phyloP scores from a whole-genome alignment of 2,113 vertebrate genomes.

The Aleadryas rufinucha region DNA sequence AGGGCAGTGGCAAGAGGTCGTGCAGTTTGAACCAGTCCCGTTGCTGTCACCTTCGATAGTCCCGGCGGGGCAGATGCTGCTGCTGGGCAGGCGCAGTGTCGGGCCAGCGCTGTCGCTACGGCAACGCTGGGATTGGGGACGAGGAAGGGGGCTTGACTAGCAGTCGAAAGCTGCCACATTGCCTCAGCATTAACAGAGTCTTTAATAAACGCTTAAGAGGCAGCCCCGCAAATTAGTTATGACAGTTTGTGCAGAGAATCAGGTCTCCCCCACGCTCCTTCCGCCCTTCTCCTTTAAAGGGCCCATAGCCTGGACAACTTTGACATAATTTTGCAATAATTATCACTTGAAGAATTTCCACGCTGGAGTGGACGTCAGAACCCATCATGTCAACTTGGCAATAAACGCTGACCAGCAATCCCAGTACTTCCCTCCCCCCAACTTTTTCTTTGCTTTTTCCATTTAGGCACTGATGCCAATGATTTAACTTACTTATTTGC shows the following conservation, averaged over 20 bases:
- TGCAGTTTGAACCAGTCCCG: conserved; percentile 78
- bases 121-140: conserved; percentile 81
- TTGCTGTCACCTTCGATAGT: conserved; percentile 86
- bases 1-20: conserved; percentile 67
- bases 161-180: conserved; percentile 95
- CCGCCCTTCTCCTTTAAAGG: conserved; percentile 82
- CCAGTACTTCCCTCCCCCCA: conserved; percentile 42
- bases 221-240: conserved; percentile 93
- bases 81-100: conserved; percentile 83
- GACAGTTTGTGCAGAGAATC: conserved; percentile 92
- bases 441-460: conserved; percentile 8
- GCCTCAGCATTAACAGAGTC: conserved; percentile 95
- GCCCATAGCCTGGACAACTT: conserved; percentile 86
- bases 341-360: conserved; percentile 94
- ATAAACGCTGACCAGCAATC: conserved; percentile 90
- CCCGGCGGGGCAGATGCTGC: conserved; percentile 79
- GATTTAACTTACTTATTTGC: background rate
- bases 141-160: conserved; percentile 71
- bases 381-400: conserved; percentile 83
- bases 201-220: conserved; percentile 97
- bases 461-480: background rate
- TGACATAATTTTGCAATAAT: conserved; percentile 98
- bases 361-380: conserved; percentile 85
- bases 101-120: conserved; percentile 75
- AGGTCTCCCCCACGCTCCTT: conserved; percentile 85